These are phyloP conservation scores for Callospermophilus lateralis DNA, from an alignment of 2,113 vertebrate species.

Conservation along the genomic window DNA sequence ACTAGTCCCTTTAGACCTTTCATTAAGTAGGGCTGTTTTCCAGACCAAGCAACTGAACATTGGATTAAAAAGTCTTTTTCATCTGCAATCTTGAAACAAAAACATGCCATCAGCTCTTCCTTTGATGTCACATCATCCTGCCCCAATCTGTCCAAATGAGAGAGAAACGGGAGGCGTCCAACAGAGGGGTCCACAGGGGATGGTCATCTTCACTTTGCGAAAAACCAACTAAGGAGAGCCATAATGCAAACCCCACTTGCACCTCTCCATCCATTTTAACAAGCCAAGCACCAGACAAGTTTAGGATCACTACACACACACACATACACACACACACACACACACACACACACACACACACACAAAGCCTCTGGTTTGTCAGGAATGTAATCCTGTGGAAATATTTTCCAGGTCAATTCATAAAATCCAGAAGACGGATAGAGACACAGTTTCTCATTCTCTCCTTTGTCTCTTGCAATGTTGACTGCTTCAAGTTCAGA, in stretches of 20 bases:
- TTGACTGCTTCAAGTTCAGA: not conserved
- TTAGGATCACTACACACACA: not conserved
- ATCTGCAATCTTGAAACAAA: not conserved
- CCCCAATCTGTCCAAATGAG: not conserved
- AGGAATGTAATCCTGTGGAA: not conserved
- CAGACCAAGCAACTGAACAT: slow-evolving; percentile 23
- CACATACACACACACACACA: too few species aligned
- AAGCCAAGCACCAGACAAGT: not conserved
- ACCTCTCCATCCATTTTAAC: not conserved
- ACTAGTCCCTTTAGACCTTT: not conserved
- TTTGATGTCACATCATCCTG: not conserved
- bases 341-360: too few species aligned
- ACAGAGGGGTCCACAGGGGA: not conserved
- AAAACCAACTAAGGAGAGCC: not conserved
- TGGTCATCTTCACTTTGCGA: not conserved
- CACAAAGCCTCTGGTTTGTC: not conserved
- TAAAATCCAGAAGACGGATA: not conserved
- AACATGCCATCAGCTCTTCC: not conserved
- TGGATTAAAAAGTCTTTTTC: slow-evolving; percentile 47
- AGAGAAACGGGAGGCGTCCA: not conserved
- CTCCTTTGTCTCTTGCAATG: not conserved
- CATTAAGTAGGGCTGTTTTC: slow-evolving; percentile 17
- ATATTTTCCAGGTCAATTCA: not conserved
- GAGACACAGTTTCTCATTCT: not conserved
- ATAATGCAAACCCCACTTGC: not conserved